phyloP scores from a whole-genome alignment of 2,888 invertebrate species.

The Tanaodytes sp. region DNA sequence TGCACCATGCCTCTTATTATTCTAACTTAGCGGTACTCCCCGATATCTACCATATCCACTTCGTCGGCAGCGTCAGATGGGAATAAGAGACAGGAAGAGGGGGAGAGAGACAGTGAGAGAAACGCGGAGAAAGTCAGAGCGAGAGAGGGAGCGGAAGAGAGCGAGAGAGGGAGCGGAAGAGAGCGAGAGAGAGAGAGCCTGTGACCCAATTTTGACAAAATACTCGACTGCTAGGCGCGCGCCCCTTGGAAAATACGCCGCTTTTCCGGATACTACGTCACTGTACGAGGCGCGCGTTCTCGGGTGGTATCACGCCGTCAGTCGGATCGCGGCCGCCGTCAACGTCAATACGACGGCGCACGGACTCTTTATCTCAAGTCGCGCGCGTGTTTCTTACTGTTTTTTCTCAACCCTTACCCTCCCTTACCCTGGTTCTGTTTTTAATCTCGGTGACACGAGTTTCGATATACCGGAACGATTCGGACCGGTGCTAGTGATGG shows the following conservation, averaged over 20 bases:
- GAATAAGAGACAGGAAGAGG: too few species aligned
- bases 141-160: not conserved
- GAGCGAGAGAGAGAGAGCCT: conserved; percentile 15
- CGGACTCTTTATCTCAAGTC: conserved; percentile 45
- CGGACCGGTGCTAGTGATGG: not conserved
- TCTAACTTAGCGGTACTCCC: too few species aligned
- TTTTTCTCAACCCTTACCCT: conserved; percentile 1
- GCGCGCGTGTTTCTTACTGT: conserved; percentile 34
- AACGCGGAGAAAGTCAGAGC: too few species aligned
- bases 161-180: not conserved
- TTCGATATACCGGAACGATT: too few species aligned
- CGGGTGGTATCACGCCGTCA: conserved; percentile 68
- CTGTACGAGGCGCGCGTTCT: conserved; percentile 64
- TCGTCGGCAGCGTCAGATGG: too few species aligned
- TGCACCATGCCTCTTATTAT: too few species aligned
- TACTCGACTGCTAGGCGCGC: conserved; percentile 39
- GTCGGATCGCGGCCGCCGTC: conserved; percentile 72
- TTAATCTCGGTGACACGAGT: too few species aligned
- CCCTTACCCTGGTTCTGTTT: not conserved
- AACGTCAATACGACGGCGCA: conserved; percentile 70
- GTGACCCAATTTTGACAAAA: conserved; percentile 64
- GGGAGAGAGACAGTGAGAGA: too few species aligned
- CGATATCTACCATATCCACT: too few species aligned
- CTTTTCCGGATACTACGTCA: conserved; percentile 71
- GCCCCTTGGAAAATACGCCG: conserved; percentile 57